Conservation (phyloP, 1,140 invertebrate genomes). For the Brachionus angularis region DNA sequence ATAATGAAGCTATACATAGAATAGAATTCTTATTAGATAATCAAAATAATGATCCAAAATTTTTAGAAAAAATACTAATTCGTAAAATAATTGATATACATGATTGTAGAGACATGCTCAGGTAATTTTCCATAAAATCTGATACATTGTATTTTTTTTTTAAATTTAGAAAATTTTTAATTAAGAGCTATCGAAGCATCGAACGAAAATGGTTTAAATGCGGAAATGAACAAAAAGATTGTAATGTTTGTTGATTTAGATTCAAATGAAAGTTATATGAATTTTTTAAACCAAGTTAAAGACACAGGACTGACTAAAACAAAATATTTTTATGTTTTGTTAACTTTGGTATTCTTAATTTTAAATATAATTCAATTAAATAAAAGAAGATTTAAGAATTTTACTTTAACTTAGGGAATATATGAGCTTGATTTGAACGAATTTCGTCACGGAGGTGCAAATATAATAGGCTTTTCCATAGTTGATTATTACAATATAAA, state of each 20-base stretch:
- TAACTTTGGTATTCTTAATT: neutral
- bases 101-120: slow-evolving; percentile 39
- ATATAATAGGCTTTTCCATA: slow-evolving; percentile 13
- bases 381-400: no score
- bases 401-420: neutral
- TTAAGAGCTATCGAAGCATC: slow-evolving; percentile 18
- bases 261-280: slow-evolving; percentile 17
- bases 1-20: slow-evolving; percentile 13
- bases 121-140: neutral
- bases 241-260: slow-evolving; percentile 18
- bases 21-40: slow-evolving; percentile 19
- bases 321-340: slow-evolving; percentile 24
- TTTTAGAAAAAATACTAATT: slow-evolving; percentile 17
- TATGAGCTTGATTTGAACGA: slow-evolving; percentile 35
- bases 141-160: neutral
- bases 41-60: slow-evolving; percentile 12
- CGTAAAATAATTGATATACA: slow-evolving; percentile 15
- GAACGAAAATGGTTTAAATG: neutral
- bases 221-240: slow-evolving; percentile 11
- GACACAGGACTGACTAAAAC: slow-evolving; percentile 32
- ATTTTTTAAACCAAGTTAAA: slow-evolving; percentile 37
- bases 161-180: neutral
- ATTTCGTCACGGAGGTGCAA: slow-evolving; percentile 37
- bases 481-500: slow-evolving; percentile 33
- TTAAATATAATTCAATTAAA: neutral